Evolutionary conservation across 2,113 vertebrate genomes (phyloP).

Genomic region (Apistogramma diplotaenia): DNA sequence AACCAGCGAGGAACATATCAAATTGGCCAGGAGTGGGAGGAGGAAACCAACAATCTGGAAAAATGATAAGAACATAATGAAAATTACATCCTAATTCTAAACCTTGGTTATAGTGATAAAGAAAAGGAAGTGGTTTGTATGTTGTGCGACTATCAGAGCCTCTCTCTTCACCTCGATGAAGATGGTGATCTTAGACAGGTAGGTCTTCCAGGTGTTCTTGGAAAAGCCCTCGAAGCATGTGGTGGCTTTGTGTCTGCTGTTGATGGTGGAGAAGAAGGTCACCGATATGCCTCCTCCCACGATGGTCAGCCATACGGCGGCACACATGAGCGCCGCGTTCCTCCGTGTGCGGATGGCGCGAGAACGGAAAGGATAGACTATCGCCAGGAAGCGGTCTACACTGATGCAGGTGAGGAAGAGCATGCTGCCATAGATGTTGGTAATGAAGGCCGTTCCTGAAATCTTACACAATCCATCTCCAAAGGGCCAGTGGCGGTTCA

Average conservation of each 20-base stretch:
- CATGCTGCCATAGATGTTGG: slow-evolving; percentile 98
- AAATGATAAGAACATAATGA: background rate
- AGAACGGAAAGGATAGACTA: slow-evolving; percentile 93
- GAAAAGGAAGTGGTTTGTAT: background rate
- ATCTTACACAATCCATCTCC: slow-evolving; percentile 95
- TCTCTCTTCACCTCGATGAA: slow-evolving; percentile 87
- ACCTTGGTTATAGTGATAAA: background rate
- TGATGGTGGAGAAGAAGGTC: slow-evolving; percentile 95
- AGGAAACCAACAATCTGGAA: slow-evolving; percentile 87
- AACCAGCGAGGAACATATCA: slow-evolving; percentile 94
- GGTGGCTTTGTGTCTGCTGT: slow-evolving; percentile 85
- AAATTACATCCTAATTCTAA: background rate
- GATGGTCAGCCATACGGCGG: slow-evolving; percentile 91
- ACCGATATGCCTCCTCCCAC: slow-evolving; percentile 95
- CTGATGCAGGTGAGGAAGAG: slow-evolving; percentile 98
- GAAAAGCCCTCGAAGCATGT: slow-evolving; percentile 97
- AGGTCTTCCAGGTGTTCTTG: slow-evolving; percentile 94
- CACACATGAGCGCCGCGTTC: slow-evolving; percentile 89
- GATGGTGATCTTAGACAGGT: slow-evolving; percentile 97
- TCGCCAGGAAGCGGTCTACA: slow-evolving; percentile 94
- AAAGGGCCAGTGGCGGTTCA: slow-evolving; percentile 95
- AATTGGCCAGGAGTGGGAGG: slow-evolving; percentile 89
- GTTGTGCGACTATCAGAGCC: background rate
- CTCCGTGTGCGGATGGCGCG: slow-evolving; percentile 88
- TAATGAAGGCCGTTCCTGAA: slow-evolving; percentile 95